phyloP scores from a whole-genome alignment of 2,797 vertebrate genomes.

The Loriculus beryllinus region DNA sequence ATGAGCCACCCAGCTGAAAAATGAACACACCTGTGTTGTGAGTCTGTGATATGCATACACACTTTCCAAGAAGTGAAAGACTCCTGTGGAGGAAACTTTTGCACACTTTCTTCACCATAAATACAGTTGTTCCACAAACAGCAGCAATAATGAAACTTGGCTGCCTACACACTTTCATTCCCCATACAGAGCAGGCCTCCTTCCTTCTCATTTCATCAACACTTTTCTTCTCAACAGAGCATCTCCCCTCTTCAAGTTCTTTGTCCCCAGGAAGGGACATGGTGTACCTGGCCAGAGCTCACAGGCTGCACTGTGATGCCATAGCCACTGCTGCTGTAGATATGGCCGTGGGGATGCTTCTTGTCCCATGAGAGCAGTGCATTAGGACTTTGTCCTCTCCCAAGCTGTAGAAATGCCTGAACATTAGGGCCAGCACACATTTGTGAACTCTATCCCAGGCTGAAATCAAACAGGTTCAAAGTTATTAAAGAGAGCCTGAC shows the following conservation, averaged over 20 bases:
- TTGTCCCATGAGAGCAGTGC: fast-evolving
- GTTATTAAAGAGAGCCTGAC: conserved; percentile 41
- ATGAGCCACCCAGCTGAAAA: neutral
- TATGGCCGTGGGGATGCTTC: fast-evolving
- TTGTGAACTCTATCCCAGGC: neutral
- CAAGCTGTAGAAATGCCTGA: neutral
- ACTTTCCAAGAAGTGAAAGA: neutral
- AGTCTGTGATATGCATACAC: neutral
- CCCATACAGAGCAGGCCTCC: neutral
- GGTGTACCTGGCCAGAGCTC: neutral
- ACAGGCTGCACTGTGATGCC: fast-evolving
- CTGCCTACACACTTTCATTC: neutral
- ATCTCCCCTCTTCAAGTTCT: neutral
- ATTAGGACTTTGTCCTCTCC: neutral
- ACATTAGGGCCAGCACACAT: neutral
- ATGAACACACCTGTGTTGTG: neutral
- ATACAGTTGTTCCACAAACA: neutral
- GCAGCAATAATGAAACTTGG: neutral
- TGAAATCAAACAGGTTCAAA: conserved; percentile 44
- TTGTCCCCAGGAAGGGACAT: fast-evolving
- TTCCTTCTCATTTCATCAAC: neutral
- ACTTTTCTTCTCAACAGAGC: neutral
- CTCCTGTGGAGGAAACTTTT: neutral
- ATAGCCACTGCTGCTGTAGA: fast-evolving
- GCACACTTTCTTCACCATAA: neutral